Evolutionary conservation across 30 jellyfish, hydroid and myxozoan species (phyloP).

Genomic region (Hydra vulgaris): DNA sequence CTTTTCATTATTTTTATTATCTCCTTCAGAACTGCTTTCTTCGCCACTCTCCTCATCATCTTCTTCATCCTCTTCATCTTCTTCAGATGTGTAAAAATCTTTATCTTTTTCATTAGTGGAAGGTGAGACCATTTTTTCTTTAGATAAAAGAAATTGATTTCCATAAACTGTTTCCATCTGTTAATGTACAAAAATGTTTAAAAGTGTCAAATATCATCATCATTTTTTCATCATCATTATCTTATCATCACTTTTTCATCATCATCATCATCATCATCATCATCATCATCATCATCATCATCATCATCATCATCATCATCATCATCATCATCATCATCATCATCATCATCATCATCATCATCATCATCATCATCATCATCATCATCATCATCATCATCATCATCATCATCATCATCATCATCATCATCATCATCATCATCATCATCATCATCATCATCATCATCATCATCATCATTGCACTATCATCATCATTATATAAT

Average conservation of each 20-base stretch:
- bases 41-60: slow-evolving; percentile 28
- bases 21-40: slow-evolving; percentile 7
- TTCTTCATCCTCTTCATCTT: slow-evolving; percentile 22
- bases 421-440: slow-evolving; percentile 33
- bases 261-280: slow-evolving; percentile 35
- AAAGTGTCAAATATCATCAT: background rate
- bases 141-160: slow-evolving; percentile 13
- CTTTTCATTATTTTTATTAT: slow-evolving; percentile 8
- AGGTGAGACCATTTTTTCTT: background rate
- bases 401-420: slow-evolving; percentile 16
- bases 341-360: slow-evolving; percentile 23
- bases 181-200: background rate
- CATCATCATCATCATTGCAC: too few species aligned
- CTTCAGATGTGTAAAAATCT: slow-evolving; percentile 10
- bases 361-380: slow-evolving; percentile 27
- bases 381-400: background rate
- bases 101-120: background rate
- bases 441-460: slow-evolving; percentile 40
- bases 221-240: too few species aligned
- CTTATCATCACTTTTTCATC: too few species aligned
- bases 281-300: slow-evolving; percentile 33
- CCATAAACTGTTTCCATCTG: slow-evolving; percentile 22
- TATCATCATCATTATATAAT: background rate
- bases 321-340: slow-evolving; percentile 30
- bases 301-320: too few species aligned